A percentile compares a stretch with the other conserved stretches of the same genome.
Conservation (phyloP, 2,797 vertebrate genomes). For the Protonibea diacanthus region DNA sequence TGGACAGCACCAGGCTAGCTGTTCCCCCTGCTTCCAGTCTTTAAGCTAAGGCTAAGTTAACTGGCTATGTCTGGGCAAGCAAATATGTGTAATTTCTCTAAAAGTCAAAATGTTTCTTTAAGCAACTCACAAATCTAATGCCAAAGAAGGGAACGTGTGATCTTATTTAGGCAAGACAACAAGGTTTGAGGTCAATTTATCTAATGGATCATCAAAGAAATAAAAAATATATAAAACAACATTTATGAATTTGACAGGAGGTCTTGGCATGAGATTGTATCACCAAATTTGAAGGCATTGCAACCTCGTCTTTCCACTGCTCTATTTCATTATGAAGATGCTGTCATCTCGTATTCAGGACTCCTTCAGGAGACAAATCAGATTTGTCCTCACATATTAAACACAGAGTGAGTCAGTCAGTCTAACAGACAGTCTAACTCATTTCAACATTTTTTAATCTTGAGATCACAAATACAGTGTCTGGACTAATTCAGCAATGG, state of each 20-base stretch:
- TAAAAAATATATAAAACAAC: background rate
- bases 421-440: no score
- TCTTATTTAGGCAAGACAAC: background rate
- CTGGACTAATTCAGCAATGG: conserved; percentile 2
- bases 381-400: background rate
- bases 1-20: no score
- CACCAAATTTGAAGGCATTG: background rate
- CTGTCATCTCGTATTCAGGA: background rate
- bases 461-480: background rate
- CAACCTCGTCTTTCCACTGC: background rate
- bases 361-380: no score
- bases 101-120: background rate
- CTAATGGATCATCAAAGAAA: background rate
- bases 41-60: no score
- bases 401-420: no score
- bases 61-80: no score
- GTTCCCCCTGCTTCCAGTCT: no score
- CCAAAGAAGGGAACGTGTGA: background rate
- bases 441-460: background rate
- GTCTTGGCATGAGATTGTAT: background rate
- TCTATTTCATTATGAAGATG: background rate
- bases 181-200: background rate
- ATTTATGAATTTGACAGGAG: background rate
- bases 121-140: background rate
- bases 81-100: no score